These are phyloP conservation scores for Trinectes maculatus DNA, from an alignment of 2,113 vertebrate species.

Conservation along the genomic window DNA sequence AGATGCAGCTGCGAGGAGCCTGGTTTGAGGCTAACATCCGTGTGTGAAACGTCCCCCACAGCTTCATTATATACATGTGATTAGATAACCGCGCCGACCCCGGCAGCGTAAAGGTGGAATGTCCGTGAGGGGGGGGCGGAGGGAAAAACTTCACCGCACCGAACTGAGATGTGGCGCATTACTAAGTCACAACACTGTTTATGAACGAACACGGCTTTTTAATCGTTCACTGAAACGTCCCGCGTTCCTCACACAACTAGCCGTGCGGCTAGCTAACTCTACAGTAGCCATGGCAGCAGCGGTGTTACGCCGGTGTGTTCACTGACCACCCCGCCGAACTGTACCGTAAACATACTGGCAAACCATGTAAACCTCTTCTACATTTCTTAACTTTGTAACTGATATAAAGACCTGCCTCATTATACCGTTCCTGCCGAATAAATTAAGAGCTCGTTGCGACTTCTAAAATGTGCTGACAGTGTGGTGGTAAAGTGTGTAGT, in stretches of 20 bases:
- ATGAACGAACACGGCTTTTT: not conserved
- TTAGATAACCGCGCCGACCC: constrained; percentile 36
- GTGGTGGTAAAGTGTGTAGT: not conserved
- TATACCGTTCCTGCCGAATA: not conserved
- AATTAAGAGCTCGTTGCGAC: not conserved
- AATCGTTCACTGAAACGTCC: not conserved
- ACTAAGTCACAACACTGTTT: constrained; percentile 3
- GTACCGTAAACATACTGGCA: not conserved
- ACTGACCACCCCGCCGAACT: not conserved
- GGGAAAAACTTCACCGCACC: constrained; percentile 9
- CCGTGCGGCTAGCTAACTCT: constrained; percentile 5
- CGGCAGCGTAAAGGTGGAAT: constrained; percentile 4
- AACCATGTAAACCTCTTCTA: too few relatives aligned
- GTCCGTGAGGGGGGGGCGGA: constrained; percentile 29
- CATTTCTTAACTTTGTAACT: not conserved
- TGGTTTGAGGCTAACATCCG: not conserved
- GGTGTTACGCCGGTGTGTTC: not conserved
- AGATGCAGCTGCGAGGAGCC: not conserved
- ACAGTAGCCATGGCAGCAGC: too few relatives aligned
- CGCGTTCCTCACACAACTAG: not conserved
- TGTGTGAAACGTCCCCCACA: not conserved
- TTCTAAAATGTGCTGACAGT: not conserved
- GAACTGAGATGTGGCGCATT: too few relatives aligned
- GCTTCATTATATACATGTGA: not conserved
- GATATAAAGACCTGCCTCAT: not conserved